A percentile compares a stretch with the other conserved stretches of the same genome.
Conservation (phyloP, 2,888 invertebrate species). For the Zele albiditarsus region DNA sequence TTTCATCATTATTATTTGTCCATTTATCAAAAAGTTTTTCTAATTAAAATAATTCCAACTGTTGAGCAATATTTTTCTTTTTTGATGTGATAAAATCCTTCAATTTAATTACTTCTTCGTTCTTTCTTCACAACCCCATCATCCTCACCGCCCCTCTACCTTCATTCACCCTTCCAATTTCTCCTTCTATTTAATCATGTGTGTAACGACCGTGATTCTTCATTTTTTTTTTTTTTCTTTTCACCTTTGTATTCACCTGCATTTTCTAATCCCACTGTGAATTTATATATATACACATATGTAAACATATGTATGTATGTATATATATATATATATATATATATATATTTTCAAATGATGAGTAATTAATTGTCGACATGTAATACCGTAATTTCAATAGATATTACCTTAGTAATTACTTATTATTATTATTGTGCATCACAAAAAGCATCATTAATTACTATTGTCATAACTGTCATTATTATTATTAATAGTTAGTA, state of each 20-base stretch:
- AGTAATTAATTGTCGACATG: slow-evolving; percentile 21
- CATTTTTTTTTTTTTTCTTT: background rate
- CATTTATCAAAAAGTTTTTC: background rate
- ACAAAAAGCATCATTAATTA: slow-evolving; percentile 43
- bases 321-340: slow-evolving; percentile 43
- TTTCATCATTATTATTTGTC: too few species aligned
- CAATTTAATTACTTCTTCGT: background rate
- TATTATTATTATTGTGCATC: slow-evolving; percentile 46
- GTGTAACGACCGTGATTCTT: background rate
- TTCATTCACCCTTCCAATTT: too few species aligned
- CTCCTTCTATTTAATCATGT: background rate
- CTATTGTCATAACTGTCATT: slow-evolving; percentile 46
- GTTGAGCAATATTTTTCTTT: background rate
- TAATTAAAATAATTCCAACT: background rate
- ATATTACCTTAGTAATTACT: slow-evolving; percentile 22
- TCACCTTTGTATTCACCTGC: background rate
- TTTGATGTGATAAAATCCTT: background rate
- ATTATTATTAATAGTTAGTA: slow-evolving; percentile 38
- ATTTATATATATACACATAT: slow-evolving; percentile 49
- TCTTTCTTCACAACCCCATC: too few species aligned
- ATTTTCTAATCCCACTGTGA: background rate
- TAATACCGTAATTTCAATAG: slow-evolving; percentile 26
- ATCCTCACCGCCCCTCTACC: too few species aligned
- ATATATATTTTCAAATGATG: slow-evolving; percentile 45
- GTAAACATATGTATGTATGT: slow-evolving; percentile 26